Evolutionary conservation across 2,888 invertebrate genomes (phyloP), one percentile per base, ranked within the genome.

Genomic region (Ametastegia equiseti): DNA sequence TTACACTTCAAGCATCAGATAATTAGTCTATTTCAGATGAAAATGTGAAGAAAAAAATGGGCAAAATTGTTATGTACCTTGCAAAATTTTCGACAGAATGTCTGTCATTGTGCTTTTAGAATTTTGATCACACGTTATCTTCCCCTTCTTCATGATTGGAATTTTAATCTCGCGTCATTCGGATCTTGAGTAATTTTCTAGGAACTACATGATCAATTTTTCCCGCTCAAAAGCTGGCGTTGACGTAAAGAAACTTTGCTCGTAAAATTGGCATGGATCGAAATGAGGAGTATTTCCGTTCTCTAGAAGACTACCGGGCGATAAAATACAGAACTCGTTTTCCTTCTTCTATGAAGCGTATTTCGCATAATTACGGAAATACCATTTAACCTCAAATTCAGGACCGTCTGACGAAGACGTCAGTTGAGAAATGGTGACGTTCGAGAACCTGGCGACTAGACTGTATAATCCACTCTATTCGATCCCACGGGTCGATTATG

Each of bases 401-500:
- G 33, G 36, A 5, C 19, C 36, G 36, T 75, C 33, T 6, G 19
- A 23, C 11, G 54, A 36, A 54, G 11, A 36, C 33, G 54, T 75
- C 11, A 36, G 54, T 54, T 50, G 47, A 33, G 47, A 47, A 19
- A n/a, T 73, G 73, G 9, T 7, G n/a, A 67, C 11, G 23, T 11
- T 45, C 47, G 71, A 27, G 15, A 45, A 45, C 13, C 47, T 36
- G 11, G n/a, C 19, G 36, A 54, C 33, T 50, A 5, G 36, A 54
- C 33, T 50, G 13, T 36, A 36, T 75, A 50, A 54, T 75, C 54
- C 50, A 54, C 19, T 75, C 54, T 50, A 23, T 11, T 54, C 54
- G 36, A 75, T 75, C 23, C 13, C 71, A 5, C 27, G 27, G 4
- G 71, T n/a, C n/a, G 50, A 33, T 19, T 75, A 54, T 75, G 54